Base-by-base conservation (phyloP, 1,140 invertebrate species). In the Probaryconus sp. region DNA sequence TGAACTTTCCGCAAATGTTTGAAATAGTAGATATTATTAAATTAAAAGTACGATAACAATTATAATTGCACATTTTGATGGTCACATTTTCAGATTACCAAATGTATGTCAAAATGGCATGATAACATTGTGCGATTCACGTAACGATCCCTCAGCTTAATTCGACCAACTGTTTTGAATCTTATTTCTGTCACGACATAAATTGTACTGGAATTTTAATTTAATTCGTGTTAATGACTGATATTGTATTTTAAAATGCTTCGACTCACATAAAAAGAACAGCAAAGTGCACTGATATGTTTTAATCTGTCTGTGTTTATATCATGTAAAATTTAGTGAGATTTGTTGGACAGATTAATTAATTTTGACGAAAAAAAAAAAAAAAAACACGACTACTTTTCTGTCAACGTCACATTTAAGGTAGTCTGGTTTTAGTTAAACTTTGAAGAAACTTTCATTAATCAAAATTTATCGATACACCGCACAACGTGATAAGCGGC, bases 311-410 rank as follows among this genome's bases (percentile, higher is more conserved):
- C 4, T 33, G 5, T 40, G 50, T 40, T 40, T 31, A 14, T 30
- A 20, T 37, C 20, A 31, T 16, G 20, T 61, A 48, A 61, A 40
- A 48, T 10, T 45, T 14, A 14, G 17, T 26, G 28, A 60, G 42
- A 60, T 60, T 37, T 60, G 35, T 37, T 60, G 40, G 30, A 30
- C 40, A 16, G 21, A 28, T 47, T 16, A 31, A 28, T 60, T 31
- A 26, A 38, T 42, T 37, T 10, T 21, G 26, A 26, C 7, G n/a
- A n/a, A n/a, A n/a, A n/a, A n/a, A n/a, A n/a, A n/a, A n/a, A n/a
- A n/a, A n/a, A n/a, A n/a, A n/a, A n/a, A n/a, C n/a, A n/a, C n/a
- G n/a, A n/a, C n/a, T n/a, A n/a, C n/a, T n/a, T 7, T 9, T 56
- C 14, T 28, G 16, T 16, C 26, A 7, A 35, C 10, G 18, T 35